Conservation (phyloP, 2,113 vertebrate genomes). For the Neotoma lepida region DNA sequence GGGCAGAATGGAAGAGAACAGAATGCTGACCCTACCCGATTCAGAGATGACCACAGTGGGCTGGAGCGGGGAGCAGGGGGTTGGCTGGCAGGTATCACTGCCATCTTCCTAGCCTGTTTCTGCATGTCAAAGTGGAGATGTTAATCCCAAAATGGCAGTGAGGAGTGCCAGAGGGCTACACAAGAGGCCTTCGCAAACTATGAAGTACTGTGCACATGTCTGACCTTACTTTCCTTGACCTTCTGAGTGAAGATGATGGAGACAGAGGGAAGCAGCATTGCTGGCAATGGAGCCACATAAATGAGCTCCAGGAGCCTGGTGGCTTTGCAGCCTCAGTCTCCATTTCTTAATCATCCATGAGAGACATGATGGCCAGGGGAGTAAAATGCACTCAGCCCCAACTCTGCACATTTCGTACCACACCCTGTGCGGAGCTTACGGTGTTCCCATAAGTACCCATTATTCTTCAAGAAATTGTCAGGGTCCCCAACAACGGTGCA, state of each 20-base stretch:
- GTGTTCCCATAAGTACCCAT: background rate
- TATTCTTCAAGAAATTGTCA: background rate
- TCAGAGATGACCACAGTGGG: background rate
- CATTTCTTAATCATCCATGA: background rate
- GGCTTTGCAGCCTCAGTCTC: background rate
- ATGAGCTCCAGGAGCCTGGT: background rate
- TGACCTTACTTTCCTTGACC: background rate
- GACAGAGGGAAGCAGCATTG: background rate
- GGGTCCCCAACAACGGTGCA: background rate
- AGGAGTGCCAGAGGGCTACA: accelerated
- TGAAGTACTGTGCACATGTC: accelerated
- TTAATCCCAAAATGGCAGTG: background rate
- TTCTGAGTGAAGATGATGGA: background rate
- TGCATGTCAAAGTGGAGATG: background rate
- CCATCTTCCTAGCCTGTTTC: background rate
- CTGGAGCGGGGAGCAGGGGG: background rate
- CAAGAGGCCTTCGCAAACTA: background rate
- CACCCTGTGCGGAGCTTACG: background rate
- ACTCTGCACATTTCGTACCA: background rate
- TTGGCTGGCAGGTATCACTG: background rate
- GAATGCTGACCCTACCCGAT: background rate
- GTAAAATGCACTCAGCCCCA: background rate
- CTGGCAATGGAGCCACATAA: accelerated
- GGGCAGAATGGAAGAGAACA: background rate
- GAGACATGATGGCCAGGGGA: background rate